These are phyloP conservation scores for Helleia helle DNA, from an alignment of 2,888 invertebrate genomes.

Conservation along the genomic window DNA sequence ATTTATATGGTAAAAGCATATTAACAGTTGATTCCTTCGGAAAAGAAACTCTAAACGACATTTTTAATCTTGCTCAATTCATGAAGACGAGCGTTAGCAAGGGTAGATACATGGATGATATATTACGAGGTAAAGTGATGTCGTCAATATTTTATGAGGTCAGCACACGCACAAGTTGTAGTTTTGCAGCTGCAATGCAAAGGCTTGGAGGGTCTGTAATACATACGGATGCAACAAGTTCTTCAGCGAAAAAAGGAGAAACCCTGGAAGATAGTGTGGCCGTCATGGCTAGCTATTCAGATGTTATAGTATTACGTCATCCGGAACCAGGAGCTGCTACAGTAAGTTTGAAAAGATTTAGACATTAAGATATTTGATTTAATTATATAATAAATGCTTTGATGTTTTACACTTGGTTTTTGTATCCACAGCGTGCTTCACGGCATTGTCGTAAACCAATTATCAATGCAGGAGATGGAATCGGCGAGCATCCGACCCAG, in stretches of 20 bases:
- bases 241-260: slow-evolving; percentile 98
- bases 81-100: slow-evolving; percentile 88
- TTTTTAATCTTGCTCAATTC: slow-evolving; percentile 94
- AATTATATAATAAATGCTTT: no score
- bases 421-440: slow-evolving; percentile 80
- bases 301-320: slow-evolving; percentile 95
- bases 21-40: slow-evolving; percentile 89
- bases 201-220: slow-evolving; percentile 95
- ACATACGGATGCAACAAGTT: slow-evolving; percentile 90
- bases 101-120: slow-evolving; percentile 87
- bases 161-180: slow-evolving; percentile 96
- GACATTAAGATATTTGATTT: no score
- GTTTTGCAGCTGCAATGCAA: slow-evolving; percentile 97
- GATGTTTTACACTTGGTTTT: no score
- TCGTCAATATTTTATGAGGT: slow-evolving; percentile 98
- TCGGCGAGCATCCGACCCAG: slow-evolving; percentile 98
- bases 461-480: slow-evolving; percentile 98
- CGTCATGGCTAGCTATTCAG: slow-evolving; percentile 93
- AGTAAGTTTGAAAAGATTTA: slow-evolving; percentile 76
- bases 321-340: slow-evolving; percentile 92
- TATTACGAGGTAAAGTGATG: slow-evolving; percentile 94
- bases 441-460: slow-evolving; percentile 89
- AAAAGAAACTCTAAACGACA: slow-evolving; percentile 91
- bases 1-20: slow-evolving; percentile 82
- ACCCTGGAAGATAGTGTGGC: slow-evolving; percentile 90